Evolutionary conservation across 2,888 invertebrate species (phyloP), one percentile per base, ranked within the genome.

Genomic region (Girardia tigrina): DNA sequence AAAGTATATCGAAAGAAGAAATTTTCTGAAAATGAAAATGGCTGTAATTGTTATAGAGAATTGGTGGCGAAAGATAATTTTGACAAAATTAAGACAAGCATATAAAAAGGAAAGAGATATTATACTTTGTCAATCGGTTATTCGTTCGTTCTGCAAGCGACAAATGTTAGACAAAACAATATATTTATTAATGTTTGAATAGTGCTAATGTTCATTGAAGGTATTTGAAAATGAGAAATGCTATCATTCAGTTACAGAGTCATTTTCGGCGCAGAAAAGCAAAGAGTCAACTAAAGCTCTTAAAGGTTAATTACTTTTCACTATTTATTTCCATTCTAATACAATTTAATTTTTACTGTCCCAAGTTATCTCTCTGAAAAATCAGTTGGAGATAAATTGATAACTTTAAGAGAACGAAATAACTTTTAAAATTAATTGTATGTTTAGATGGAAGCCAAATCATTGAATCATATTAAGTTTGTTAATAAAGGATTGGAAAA

Each of bases 401-500:
- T n/a, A n/a, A n/a, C n/a, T n/a, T n/a, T n/a, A n/a, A n/a, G n/a
- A n/a, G n/a, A n/a, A n/a, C n/a, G n/a, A 36, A 36, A 36, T 36
- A 16, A 36, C 8, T 36, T 36, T 36, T 36, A 36, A 36, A 36
- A 36, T 36, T 12, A 36, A 36, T 26, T 29, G 26, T 70, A n/a
- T n/a, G 28, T 80, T 23, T 79, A 86, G 85, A 90, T 91, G 75
- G 97, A 98, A 82, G 97, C 97, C 0, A 88, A 91, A 76, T 92
- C 92, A 16, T 90, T 97, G 29, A 92, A 93, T 81, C 94, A 97
- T 84, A 91, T 97, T 78, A 93, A 93, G 85, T 90, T 90, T 36
- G 87, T 93, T 20, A 94, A 94, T 86, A 91, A 89, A 82, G 97
- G 97, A 0, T 86, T 98, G 78, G 98, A 98, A 85, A 97, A 94